phyloP scores from a whole-genome alignment of 2,888 invertebrate species.

The Brachynemurus nebulosus region DNA sequence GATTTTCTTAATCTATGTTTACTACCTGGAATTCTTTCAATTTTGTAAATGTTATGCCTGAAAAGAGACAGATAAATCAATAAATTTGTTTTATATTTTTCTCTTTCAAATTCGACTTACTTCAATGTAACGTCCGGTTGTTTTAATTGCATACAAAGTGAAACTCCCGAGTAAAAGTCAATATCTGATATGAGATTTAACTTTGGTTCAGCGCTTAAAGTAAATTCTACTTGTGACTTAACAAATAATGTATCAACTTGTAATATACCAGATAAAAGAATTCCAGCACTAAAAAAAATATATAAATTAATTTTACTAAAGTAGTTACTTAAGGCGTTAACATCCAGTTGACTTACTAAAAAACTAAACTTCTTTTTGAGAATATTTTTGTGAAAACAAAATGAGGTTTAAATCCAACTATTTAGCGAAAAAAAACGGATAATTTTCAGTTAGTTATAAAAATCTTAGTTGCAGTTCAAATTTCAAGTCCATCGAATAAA shows the following conservation, averaged over 20 bases:
- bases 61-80: constrained; percentile 3
- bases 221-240: constrained; percentile 49
- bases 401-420: too few species aligned
- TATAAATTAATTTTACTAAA: too few species aligned
- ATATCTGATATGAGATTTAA: constrained; percentile 58
- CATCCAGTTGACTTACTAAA: too few species aligned
- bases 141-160: constrained; percentile 60
- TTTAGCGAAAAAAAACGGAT: too few species aligned
- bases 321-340: too few species aligned
- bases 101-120: constrained; percentile 29
- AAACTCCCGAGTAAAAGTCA: constrained; percentile 60
- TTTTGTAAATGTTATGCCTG: constrained; percentile 49
- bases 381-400: too few species aligned
- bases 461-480: too few species aligned
- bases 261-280: constrained; percentile 47
- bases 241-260: constrained; percentile 51
- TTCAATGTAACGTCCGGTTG: constrained; percentile 49
- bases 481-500: too few species aligned
- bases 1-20: constrained; percentile 44
- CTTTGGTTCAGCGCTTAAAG: constrained; percentile 48
- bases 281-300: constrained; percentile 45
- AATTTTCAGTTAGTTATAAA: too few species aligned
- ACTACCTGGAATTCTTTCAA: constrained; percentile 48
- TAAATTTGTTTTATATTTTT: not conserved
- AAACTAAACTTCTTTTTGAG: too few species aligned